Conservation (phyloP, 1,140 invertebrate genomes). For the Drosophila sulfurigaster region DNA sequence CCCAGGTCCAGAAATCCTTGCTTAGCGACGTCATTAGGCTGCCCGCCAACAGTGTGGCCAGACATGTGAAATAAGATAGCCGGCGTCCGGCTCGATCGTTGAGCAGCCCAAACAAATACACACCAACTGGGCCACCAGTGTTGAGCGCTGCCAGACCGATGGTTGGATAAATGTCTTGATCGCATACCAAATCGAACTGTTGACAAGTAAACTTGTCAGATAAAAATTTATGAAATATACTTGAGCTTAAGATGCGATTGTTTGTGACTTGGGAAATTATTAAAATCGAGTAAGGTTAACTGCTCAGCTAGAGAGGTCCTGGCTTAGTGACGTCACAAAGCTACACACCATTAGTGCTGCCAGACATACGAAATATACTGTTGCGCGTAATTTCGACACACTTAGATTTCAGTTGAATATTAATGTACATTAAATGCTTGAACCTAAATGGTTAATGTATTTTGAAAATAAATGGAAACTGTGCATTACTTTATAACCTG, state of each 20-base stretch:
- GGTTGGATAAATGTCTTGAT: constrained; percentile 93
- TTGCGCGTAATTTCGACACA: too few species aligned
- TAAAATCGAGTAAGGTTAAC: constrained; percentile 27
- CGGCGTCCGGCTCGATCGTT: constrained; percentile 94
- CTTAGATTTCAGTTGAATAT: too few species aligned
- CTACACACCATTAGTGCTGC: too few species aligned
- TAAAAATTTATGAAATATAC: background rate
- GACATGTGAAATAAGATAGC: constrained; percentile 92
- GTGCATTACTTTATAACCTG: too few species aligned
- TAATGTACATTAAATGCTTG: too few species aligned
- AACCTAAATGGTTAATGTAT: background rate
- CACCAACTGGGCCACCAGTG: constrained; percentile 93
- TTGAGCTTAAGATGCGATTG: constrained; percentile 58
- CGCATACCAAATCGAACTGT: constrained; percentile 94
- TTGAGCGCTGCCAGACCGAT: constrained; percentile 93
- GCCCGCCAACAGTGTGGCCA: constrained; percentile 91
- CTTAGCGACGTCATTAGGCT: constrained; percentile 91
- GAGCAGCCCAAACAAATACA: constrained; percentile 93
- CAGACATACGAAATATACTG: too few species aligned
- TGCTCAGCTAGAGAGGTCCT: background rate
- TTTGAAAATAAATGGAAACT: constrained; percentile 21
- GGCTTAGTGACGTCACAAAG: too few species aligned
- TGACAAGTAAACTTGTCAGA: constrained; percentile 34
- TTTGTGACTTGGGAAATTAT: constrained; percentile 38
- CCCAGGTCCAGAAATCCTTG: constrained; percentile 93